phyloP scores from a whole-genome alignment of 2,797 vertebrate genomes.

The Hemitrygon akajei region DNA sequence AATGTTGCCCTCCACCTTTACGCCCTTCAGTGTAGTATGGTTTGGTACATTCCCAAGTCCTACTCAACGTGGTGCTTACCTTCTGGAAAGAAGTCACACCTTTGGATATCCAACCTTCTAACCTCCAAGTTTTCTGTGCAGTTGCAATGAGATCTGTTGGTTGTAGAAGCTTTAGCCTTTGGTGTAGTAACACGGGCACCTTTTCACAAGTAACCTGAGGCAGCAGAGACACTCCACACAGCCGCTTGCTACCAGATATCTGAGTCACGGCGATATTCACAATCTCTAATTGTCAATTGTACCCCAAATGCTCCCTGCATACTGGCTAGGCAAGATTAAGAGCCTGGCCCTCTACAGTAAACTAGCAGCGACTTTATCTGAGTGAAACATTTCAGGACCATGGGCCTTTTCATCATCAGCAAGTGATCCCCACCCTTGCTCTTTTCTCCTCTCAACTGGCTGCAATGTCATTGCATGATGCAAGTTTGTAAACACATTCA shows the following conservation, averaged over 20 bases:
- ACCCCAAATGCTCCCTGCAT: background rate
- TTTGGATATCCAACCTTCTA: background rate
- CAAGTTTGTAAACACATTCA: background rate
- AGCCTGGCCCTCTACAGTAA: background rate
- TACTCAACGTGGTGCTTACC: background rate
- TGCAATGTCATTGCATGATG: conserved; percentile 1
- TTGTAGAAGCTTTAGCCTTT: background rate
- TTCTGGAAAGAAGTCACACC: background rate
- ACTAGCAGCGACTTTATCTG: conserved; percentile 1
- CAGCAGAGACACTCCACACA: no score
- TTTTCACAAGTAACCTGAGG: background rate
- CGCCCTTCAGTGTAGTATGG: no score
- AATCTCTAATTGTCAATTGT: background rate
- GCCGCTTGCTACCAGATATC: background rate
- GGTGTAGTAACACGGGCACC: no score
- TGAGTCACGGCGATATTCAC: conserved; percentile 19
- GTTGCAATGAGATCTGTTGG: background rate
- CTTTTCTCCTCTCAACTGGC: background rate
- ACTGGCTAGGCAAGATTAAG: conserved; percentile 9
- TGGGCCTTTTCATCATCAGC: background rate
- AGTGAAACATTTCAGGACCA: background rate
- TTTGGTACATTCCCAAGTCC: no score
- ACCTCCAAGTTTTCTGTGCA: background rate
- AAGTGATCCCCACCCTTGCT: background rate
- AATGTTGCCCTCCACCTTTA: no score